Evolutionary conservation across 2,888 invertebrate genomes (phyloP), one percentile per base, ranked within the genome.

Genomic region (Hedychridium roseum): DNA sequence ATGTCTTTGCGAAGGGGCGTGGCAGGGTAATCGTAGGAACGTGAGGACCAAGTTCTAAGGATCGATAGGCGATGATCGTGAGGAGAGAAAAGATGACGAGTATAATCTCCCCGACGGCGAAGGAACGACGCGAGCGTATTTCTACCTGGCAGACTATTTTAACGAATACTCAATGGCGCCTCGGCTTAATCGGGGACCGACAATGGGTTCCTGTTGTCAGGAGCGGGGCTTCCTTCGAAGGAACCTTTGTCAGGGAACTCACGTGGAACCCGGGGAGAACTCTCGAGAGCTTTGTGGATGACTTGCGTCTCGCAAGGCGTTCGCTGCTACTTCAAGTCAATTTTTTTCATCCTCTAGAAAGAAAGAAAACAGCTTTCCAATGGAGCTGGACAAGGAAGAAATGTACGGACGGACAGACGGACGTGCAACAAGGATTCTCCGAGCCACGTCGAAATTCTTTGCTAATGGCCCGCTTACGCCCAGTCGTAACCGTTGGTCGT

Each of bases 191-290:
- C 55, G 48, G 46, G 64, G 54, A 42, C 43, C 54, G 59, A 74
- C 75, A 74, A 75, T 73, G 63, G 70, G 62, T 57, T 58, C 66
- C 64, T 64, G 73, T 73, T 74, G 73, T 70, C 64, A 64, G 64
- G 53, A 67, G 60, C 57, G 61, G 61, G 54, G 60, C 60, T 70
- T 66, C 60, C 64, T 64, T 66, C 52, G 43, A 36, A 51, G 59
- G 57, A 58, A 58, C 64, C 68, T 67, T 64, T 64, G 66, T 67
- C 61, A 61, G 34, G 60, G 51, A 57, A 62, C 57, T 52, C 57
- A 54, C 57, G 57, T 50, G 57, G 55, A 66, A 63, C 53, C 56
- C 56, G 52, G 47, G 60, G 61, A 64, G 62, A 50, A 60, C 50
- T 51, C 59, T 64, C 58, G 57, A 68, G 64, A 57, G 49, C 55